Conservation (phyloP, 2,113 vertebrate genomes). For the Apodemus sylvaticus region DNA sequence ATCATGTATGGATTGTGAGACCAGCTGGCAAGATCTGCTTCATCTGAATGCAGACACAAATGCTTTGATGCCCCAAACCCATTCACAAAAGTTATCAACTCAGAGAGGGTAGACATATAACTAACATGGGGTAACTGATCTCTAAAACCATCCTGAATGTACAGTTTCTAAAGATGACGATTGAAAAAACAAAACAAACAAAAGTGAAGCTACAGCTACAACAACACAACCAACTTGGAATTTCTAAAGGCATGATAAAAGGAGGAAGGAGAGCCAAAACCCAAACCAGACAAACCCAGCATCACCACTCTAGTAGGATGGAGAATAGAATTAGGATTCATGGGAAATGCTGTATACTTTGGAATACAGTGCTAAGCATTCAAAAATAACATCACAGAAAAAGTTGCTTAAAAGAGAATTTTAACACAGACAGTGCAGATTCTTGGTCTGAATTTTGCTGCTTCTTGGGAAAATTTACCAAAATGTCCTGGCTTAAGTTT, state of each 20-base stretch:
- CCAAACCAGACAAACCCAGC: conserved; percentile 5
- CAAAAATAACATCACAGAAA: conserved; percentile 12
- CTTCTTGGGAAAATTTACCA: background rate
- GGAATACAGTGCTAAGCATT: conserved; percentile 34
- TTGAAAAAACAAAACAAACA: background rate
- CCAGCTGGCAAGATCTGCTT: background rate
- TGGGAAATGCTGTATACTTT: background rate
- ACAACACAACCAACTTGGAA: background rate
- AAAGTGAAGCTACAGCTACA: background rate
- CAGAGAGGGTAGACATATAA: background rate
- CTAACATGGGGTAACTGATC: background rate
- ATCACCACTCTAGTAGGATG: background rate
- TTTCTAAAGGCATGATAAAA: conserved; percentile 15
- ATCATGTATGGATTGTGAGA: background rate
- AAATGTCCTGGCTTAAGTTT: background rate
- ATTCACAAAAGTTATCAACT: background rate
- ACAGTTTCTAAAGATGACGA: background rate
- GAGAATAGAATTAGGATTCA: background rate
- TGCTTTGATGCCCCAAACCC: background rate
- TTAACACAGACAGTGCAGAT: conserved; percentile 2
- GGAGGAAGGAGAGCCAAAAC: background rate
- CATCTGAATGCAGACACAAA: background rate
- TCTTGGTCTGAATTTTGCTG: background rate
- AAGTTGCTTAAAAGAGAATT: background rate
- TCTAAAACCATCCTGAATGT: background rate